Evolutionary conservation across 2,113 vertebrate genomes (phyloP).

Genomic region (Clarias macrocephalus): DNA sequence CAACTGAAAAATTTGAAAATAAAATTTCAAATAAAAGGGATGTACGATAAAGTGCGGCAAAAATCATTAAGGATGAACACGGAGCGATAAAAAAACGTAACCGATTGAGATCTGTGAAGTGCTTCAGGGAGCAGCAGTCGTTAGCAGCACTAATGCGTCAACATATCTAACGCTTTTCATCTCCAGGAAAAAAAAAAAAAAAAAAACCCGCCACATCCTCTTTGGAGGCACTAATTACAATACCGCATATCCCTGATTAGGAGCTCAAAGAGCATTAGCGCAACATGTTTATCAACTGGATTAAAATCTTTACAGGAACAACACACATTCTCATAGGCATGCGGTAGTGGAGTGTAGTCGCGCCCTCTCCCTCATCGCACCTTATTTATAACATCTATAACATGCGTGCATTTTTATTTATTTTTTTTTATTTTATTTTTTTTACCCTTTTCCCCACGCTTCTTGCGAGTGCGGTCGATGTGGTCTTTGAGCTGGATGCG

Average conservation of each 20-base stretch:
- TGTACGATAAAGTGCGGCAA: not conserved
- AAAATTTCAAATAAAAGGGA: not conserved
- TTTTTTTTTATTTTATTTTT: no score
- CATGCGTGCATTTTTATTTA: no score
- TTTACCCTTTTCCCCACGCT: slow-evolving; percentile 87
- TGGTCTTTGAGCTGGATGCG: slow-evolving; percentile 94
- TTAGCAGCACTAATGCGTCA: not conserved
- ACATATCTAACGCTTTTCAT: not conserved
- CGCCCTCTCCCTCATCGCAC: not conserved
- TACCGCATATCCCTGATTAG: not conserved
- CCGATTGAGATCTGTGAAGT: not conserved
- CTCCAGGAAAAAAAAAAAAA: not conserved
- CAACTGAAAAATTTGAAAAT: no score
- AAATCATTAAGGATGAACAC: not conserved
- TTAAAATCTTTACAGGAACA: not conserved
- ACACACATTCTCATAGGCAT: not conserved
- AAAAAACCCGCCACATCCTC: not conserved
- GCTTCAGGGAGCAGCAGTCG: not conserved
- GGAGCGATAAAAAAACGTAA: not conserved
- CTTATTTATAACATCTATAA: no score
- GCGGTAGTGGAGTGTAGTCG: no score
- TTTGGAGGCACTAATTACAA: not conserved
- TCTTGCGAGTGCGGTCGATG: slow-evolving; percentile 89
- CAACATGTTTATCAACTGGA: not conserved
- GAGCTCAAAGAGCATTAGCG: not conserved